Base-by-base conservation (phyloP, 2,113 vertebrate genomes). In the Blennius ocellaris region DNA sequence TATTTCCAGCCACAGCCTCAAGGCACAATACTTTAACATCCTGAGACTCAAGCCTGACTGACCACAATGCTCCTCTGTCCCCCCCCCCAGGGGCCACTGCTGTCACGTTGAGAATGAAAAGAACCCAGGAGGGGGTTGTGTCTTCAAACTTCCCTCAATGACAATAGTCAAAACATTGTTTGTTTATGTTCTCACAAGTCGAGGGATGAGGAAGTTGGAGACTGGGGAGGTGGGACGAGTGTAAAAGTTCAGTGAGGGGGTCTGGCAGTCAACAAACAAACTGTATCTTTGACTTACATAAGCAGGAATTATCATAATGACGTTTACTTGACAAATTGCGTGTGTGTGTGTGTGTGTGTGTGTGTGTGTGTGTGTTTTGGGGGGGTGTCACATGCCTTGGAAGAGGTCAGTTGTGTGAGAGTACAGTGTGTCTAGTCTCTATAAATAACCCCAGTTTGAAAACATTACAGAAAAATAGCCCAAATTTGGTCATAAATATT, bases 141-240 rank as follows among this genome's bases (percentile, higher is more conserved):
- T 87, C 65, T 62, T 56, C 48, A 73, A 77, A 69, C 69, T 78
- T 90, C 82, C 82, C 81, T 73, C 55, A 78, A 76, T 43, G 72
- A 81, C 55, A 67, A 81, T 75, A 79, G 87, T 77, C 77, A 84
- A 86, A 73, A 78, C 60, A 40, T 16, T 76, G 78, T 89, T 88
- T 88, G 82, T 87, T 88, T 84, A 84, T 72, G 52, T 89, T 89
- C 84, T 89, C 83, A 83, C 83, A 71, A 45, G 62, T n/a, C 71
- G 75, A 65, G 21, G 62, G 62, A 52, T 1, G 17, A 62, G 80
- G 81, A 78, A 73, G 76, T 56, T 14, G 36, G 45, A 48, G 69
- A 82, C 71, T 37, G 41, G 64, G 74, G 64, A 71, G 76, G 69
- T 41, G 3, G 61, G 51, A 62, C 57, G 74, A 45, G 74, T 65